phyloP scores from a whole-genome alignment of 2,888 invertebrate genomes.

The Heliconius ethilla region DNA sequence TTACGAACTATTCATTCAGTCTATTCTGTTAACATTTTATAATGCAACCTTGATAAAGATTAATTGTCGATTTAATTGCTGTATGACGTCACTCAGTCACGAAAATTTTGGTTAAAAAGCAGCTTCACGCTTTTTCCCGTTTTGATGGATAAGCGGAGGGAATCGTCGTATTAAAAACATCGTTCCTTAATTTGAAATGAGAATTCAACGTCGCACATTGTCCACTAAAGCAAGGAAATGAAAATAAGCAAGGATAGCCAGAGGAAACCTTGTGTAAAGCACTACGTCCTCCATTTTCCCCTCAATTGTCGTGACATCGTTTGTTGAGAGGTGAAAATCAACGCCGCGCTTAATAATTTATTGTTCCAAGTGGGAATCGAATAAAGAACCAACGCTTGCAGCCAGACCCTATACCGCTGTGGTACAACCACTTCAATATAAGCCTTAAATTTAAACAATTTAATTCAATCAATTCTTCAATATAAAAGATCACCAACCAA shows the following conservation, averaged over 20 bases:
- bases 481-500: constrained; percentile 1
- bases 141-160: no score
- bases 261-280: no score
- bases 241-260: no score
- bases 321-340: no score
- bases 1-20: constrained; percentile 36
- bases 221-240: no score
- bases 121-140: no score
- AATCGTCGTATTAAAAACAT: no score
- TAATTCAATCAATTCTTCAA: neutral
- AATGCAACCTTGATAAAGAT: constrained; percentile 41
- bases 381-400: neutral
- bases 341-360: neutral
- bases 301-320: no score
- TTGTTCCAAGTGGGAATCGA: neutral
- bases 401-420: neutral
- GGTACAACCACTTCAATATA: neutral
- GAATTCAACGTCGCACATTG: no score
- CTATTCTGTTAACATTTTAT: constrained; percentile 32
- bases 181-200: no score
- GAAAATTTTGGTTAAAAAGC: constrained; percentile 6
- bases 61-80: constrained; percentile 39
- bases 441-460: neutral
- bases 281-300: no score
- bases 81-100: constrained; percentile 31